Evolutionary conservation across 2,888 invertebrate species (phyloP), one percentile per base, ranked within the genome.

Genomic region (Scaptodrosophila latifasciaeformis): DNA sequence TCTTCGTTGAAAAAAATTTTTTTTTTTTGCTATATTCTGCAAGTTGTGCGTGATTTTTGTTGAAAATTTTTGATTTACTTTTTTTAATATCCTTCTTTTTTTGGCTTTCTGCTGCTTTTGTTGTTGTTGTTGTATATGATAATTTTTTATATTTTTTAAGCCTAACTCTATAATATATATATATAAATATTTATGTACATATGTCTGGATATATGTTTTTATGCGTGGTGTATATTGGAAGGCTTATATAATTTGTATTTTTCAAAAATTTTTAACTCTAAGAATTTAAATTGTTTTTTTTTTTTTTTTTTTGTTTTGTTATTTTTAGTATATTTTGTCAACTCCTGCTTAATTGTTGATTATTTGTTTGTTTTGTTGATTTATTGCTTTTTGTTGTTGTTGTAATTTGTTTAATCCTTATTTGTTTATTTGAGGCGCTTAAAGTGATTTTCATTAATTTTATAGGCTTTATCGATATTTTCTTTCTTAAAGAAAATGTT

Each of bases 151-250:
- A 47, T 60, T 39, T 46, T 49, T n/a, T n/a, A n/a, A n/a, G n/a
- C n/a, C n/a, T n/a, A n/a, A n/a, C n/a, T n/a, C n/a, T n/a, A 13
- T 7, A 39, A 42, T 40, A 12, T 19, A 24, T 51, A 18, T 29
- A 52, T 45, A 45, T 39, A 35, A 30, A 48, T 52, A 54, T 66
- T 48, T 55, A 49, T 37, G 39, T 54, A 53, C 50, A 24, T 51
- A 56, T 54, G 44, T 49, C 54, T 54, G 31, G 59, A 65, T 71
- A 46, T 13, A 17, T 4, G 9, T 39, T 54, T 54, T 59, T 52
- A 58, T 55, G 54, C 49, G 54, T 71, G 71, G n/a, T 76, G 55
- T 72, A 58, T 79, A 79, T 71, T 76, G 72, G 80, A 72, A 72
- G 77, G 80, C 77, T 69, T 67, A 70, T 75, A n/a, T n/a, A n/a